A percentile compares a stretch with the other conserved stretches of the same genome.
phyloP scores from a whole-genome alignment of 2,113 vertebrate genomes.

The Spilogale gracilis region DNA sequence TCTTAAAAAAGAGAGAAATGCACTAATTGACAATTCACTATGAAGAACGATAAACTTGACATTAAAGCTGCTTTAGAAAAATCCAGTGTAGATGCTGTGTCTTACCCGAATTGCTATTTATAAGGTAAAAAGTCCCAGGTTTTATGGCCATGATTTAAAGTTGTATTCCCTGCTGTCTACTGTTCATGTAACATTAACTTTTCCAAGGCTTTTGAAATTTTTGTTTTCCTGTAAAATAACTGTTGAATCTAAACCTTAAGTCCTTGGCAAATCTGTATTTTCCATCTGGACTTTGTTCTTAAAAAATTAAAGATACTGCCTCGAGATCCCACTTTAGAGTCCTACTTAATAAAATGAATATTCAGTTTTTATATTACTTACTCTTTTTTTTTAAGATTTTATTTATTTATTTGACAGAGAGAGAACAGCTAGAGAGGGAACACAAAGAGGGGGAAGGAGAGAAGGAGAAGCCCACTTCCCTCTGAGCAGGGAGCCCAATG shows the following conservation, averaged over 20 bases:
- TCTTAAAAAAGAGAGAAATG: constrained; percentile 59
- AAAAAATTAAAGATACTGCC: constrained; percentile 14
- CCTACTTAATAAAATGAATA: constrained; percentile 4
- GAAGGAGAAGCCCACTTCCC: too few species aligned
- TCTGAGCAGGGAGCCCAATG: too few species aligned
- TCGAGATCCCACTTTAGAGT: constrained; percentile 9
- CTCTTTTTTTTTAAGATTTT: not conserved
- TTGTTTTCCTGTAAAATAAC: not conserved
- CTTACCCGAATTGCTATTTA: not conserved
- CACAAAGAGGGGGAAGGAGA: too few species aligned
- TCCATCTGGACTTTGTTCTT: not conserved
- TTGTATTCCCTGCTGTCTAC: constrained; percentile 13
- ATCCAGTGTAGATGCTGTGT: not conserved
- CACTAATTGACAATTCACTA: not conserved
- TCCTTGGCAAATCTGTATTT: constrained; percentile 20
- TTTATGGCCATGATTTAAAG: constrained; percentile 11
- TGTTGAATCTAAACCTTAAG: constrained; percentile 49
- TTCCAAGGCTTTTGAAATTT: constrained; percentile 40
- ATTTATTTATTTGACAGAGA: too few species aligned
- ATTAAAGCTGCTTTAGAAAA: constrained; percentile 50
- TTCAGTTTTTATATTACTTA: constrained; percentile 4
- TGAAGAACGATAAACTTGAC: not conserved
- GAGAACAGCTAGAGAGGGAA: too few species aligned
- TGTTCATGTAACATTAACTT: not conserved
- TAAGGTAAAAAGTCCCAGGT: not conserved